Base-by-base conservation (phyloP, 1,140 invertebrate species). In the Micrasema minimum region DNA sequence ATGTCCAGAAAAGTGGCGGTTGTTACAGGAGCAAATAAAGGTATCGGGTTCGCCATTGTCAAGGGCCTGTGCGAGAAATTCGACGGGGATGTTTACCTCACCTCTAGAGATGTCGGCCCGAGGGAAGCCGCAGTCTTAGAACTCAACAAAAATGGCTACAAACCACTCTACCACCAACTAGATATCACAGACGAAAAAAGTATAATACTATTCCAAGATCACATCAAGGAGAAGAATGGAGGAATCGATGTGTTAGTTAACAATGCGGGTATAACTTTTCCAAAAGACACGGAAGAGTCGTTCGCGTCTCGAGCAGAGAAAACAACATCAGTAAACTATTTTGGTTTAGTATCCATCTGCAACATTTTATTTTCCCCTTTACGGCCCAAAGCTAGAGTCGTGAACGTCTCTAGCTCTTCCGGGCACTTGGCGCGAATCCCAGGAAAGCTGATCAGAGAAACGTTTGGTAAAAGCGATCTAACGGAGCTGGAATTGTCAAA, bases 211-310 rank as follows among this genome's bases (percentile, higher is more conserved):
- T 87, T 93, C 50, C 78, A 82, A 0, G 83, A 88, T 70, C 88
- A 86, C 76, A 75, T 96, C 0, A 82, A 88, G 77, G 77, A 86
- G 22, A 88, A 85, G 18, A 87, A 95, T 79, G 89, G 88, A 7
- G 91, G 92, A 1, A 79, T 96, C 2, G 93, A 96, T 84, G 76
- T 96, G 26, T 80, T 96, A 11, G 86, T 96, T 0, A 95, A 95
- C 78, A 96, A 96, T 85, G 94, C 93, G 53, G 93, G 88, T 0
- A 94, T 95, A 66, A 90, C 91, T 4, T 94, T 88, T 77, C 90
- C 88, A 81, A 70, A 68, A 14, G 78, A 79, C 66, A 85, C 90
- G 0, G 85, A 85, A 1, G 90, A 89, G 66, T 87, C 91, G 1
- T 88, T 90, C 71, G 75, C 79, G 1, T 83, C 87, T 22, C 92